Evolutionary conservation across 2,888 invertebrate genomes (phyloP).

Genomic region (Acrocera orbiculus): DNA sequence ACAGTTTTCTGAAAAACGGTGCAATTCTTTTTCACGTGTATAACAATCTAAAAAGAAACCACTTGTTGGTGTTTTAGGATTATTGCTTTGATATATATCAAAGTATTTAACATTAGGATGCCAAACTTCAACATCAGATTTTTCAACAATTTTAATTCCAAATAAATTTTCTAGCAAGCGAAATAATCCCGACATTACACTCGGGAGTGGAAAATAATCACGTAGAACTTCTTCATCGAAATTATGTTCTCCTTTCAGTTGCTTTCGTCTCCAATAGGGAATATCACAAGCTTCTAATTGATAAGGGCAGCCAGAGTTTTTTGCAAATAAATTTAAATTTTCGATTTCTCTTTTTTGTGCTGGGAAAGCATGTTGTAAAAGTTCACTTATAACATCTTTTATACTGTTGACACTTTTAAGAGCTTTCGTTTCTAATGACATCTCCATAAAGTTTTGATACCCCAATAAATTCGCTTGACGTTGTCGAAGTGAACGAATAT

Average conservation of each 20-base stretch:
- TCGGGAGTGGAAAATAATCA: constrained; percentile 67
- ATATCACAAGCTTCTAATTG: constrained; percentile 68
- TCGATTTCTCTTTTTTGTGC: constrained; percentile 60
- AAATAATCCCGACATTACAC: constrained; percentile 64
- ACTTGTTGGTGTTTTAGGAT: constrained; percentile 39
- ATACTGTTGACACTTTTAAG: constrained; percentile 64
- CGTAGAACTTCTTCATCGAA: constrained; percentile 53
- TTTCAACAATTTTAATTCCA: constrained; percentile 53
- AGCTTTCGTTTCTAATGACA: constrained; percentile 92
- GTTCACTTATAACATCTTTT: constrained; percentile 44
- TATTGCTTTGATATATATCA: constrained; percentile 48
- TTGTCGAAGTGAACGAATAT: constrained; percentile 48
- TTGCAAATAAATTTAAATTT: constrained; percentile 52
- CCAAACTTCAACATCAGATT: constrained; percentile 54
- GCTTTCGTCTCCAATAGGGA: constrained; percentile 70
- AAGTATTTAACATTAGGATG: constrained; percentile 71
- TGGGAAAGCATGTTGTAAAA: constrained; percentile 50
- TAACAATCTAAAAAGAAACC: constrained; percentile 78
- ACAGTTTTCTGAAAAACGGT: constrained; percentile 28
- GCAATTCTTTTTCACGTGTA: constrained; percentile 47
- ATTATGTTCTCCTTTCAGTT: constrained; percentile 44
- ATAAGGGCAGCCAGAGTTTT: constrained; percentile 48
- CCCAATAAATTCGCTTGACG: constrained; percentile 63
- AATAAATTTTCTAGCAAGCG: constrained; percentile 59
- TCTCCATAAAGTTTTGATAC: constrained; percentile 58